Percentiles rank a stretch among this genome's conserved stretches.
Conservation (phyloP, 2,888 invertebrate genomes). For the Caenorhabditis sulstoni region DNA sequence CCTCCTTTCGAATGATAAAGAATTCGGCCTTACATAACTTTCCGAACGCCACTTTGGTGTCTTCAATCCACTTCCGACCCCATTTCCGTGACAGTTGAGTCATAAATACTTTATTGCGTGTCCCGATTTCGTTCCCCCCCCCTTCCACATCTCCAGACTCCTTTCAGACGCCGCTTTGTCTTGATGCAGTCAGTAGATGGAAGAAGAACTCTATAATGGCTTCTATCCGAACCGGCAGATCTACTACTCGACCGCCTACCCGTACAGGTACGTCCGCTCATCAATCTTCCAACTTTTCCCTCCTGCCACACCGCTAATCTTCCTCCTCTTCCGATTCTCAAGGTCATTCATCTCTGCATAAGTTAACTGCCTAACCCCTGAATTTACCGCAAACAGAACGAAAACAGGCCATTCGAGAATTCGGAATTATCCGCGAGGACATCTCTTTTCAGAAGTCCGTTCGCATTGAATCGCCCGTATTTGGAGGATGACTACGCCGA, state of each 20-base stretch:
- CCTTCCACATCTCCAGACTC: not conserved
- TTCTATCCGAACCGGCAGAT: constrained; percentile 54
- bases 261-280: constrained; percentile 39
- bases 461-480: constrained; percentile 57
- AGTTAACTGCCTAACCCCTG: constrained; percentile 22
- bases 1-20: constrained; percentile 4
- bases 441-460: constrained; percentile 60
- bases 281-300: constrained; percentile 30
- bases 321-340: constrained; percentile 45
- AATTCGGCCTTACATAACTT: constrained; percentile 20
- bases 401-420: too few species aligned
- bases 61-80: constrained; percentile 52
- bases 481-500: constrained; percentile 58
- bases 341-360: constrained; percentile 15
- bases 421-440: constrained; percentile 52
- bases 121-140: constrained; percentile 8
- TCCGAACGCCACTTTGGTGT: not conserved
- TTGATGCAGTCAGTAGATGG: constrained; percentile 55
- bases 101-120: constrained; percentile 56
- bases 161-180: constrained; percentile 4
- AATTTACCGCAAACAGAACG: constrained; percentile 27
- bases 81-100: constrained; percentile 46
- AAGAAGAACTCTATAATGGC: constrained; percentile 57
- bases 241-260: constrained; percentile 54
- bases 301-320: constrained; percentile 25